These are phyloP conservation scores for Antheraea assamensis DNA, from an alignment of 2,888 invertebrate genomes.

Conservation along the genomic window DNA sequence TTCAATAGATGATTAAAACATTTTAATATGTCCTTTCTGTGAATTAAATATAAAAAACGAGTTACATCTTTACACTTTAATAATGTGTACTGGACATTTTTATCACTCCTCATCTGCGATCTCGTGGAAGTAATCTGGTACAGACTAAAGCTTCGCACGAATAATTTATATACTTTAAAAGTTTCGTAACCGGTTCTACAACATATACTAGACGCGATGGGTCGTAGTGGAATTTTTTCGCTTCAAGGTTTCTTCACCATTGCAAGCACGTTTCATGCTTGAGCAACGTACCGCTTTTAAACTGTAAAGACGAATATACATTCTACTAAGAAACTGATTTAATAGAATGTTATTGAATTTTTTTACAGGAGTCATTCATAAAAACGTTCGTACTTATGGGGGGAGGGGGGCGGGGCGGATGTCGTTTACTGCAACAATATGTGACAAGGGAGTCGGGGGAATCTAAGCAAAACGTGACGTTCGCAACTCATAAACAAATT, in stretches of 20 bases:
- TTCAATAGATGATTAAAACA: neutral
- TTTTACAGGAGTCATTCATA: too few relatives aligned
- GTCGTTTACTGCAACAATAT: too few relatives aligned
- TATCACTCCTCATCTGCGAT: neutral
- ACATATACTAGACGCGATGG: slow-evolving; percentile 49
- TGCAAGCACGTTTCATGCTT: slow-evolving; percentile 38
- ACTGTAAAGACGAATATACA: slow-evolving; percentile 9
- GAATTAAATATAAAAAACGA: neutral
- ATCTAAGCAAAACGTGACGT: too few relatives aligned
- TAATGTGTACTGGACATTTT: neutral
- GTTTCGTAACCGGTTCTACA: slow-evolving; percentile 61
- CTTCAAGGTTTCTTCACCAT: slow-evolving; percentile 35
- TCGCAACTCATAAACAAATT: too few relatives aligned
- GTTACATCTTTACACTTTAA: neutral
- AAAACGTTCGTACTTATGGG: too few relatives aligned
- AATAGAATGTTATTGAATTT: neutral
- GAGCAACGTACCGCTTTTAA: slow-evolving; percentile 24
- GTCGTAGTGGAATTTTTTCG: slow-evolving; percentile 70
- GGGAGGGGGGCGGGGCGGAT: too few relatives aligned
- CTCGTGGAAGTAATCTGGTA: slow-evolving; percentile 11
- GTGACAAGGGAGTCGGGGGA: too few relatives aligned
- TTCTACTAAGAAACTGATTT: neutral
- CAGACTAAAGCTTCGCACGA: slow-evolving; percentile 13
- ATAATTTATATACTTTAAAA: slow-evolving; percentile 40
- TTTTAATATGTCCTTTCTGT: neutral